Conservation (phyloP, 2,113 vertebrate species). For the Sorex fumeus region DNA sequence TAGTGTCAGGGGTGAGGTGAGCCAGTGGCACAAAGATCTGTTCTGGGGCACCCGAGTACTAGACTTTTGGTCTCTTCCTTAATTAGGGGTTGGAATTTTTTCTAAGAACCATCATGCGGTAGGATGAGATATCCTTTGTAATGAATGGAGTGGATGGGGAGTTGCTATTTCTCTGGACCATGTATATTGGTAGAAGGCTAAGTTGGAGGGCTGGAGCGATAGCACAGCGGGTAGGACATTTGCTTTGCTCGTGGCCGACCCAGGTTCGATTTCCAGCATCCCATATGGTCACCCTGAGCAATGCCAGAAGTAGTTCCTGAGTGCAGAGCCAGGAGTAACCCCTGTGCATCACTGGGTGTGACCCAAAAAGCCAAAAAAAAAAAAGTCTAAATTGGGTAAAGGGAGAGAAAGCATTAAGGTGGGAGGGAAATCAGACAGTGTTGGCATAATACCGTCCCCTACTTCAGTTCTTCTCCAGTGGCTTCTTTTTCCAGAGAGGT, state of each 20-base stretch:
- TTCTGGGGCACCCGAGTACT: not conserved
- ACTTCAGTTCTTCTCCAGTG: not conserved
- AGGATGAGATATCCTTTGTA: not conserved
- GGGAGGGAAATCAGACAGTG: not conserved
- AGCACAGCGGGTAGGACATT: too few relatives aligned
- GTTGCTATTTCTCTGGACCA: not conserved
- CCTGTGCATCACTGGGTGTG: too few relatives aligned
- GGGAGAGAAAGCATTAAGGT: not conserved
- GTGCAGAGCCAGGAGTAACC: too few relatives aligned
- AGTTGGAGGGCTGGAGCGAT: too few relatives aligned
- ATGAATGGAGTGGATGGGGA: not conserved
- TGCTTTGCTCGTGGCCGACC: too few relatives aligned
- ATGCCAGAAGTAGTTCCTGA: too few relatives aligned
- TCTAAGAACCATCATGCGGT: not conserved
- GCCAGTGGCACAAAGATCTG: not conserved
- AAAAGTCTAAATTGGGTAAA: not conserved
- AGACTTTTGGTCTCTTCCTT: not conserved
- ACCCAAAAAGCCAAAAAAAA: too few relatives aligned
- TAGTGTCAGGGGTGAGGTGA: not conserved
- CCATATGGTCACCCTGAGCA: too few relatives aligned
- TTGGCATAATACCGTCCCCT: rapidly evolving
- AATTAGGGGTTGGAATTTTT: not conserved
- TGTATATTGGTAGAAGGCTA: not conserved
- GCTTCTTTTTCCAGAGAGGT: not conserved
- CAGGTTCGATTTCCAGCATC: too few relatives aligned